Base-by-base conservation (phyloP, 92 coral and sea anemone genomes). In the Zoanthus sansibaricus region DNA sequence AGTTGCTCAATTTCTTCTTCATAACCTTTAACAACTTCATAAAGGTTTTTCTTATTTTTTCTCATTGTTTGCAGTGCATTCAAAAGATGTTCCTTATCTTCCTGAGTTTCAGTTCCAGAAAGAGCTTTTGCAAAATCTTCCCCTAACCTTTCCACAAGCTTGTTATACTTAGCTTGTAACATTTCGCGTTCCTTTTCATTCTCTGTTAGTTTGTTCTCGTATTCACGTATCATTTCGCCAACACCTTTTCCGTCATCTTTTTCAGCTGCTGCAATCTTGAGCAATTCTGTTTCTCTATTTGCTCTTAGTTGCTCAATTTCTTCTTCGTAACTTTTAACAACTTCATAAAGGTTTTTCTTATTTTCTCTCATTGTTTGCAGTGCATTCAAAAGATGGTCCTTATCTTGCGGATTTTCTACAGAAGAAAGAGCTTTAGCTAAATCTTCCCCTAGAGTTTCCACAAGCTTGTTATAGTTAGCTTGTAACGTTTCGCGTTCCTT, bases 1-100 rank as follows among this genome's bases (percentile, higher is more conserved):
- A 92, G 49, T 54, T 78, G 88, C 44, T 32, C 87, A 61, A 93
- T 71, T 46, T 93, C 86, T 7, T 89, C 88, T 79, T 96, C 96
- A 76, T 92, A 94, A 70, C 89, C 90, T 68, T 89, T 88, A 25
- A 90, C 67, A 15, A 89, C 95, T 10, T 90, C 93, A n/a, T 89
- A 3, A 92, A 86, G 9, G 92, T 84, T 82, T 90, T 92, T 7
- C 61, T 83, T 52, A 92, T 92, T 4, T 87, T 82, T 14, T 82
- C 86, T 15, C 46, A 56, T 61, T 44, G 55, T 73, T 71, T n/a
- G 42, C 21, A 32, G 66, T 18, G 54, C 47, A 10, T 72, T 17
- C 13, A 72, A 66, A 55, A 31, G 46, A 20, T 52, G 52, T 10
- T 77, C 82, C 64, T 33, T 21, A 25, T 25, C 25, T 25, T 25